These are phyloP conservation scores for Catocala sponsa DNA, from an alignment of 2,888 invertebrate genomes.

Conservation along the genomic window DNA sequence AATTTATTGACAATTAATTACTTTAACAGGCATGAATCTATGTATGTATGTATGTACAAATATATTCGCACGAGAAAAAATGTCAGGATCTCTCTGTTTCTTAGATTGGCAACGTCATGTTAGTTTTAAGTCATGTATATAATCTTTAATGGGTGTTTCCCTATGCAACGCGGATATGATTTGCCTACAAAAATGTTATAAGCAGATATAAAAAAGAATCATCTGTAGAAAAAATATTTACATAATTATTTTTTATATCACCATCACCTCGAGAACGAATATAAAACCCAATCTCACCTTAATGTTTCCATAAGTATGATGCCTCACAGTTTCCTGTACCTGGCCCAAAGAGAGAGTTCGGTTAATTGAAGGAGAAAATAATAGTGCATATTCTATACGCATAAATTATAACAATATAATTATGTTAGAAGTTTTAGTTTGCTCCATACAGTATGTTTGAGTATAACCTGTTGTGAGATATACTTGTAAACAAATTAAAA, in stretches of 20 bases:
- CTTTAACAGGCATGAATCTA: too few relatives aligned
- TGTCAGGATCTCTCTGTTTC: too few relatives aligned
- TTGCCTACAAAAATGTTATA: too few relatives aligned
- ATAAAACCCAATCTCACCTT: constrained; percentile 88
- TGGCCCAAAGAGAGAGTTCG: constrained; percentile 87
- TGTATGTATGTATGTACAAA: too few relatives aligned
- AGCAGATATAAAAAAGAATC: neutral
- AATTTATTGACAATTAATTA: too few relatives aligned
- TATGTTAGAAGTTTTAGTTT: constrained; percentile 46
- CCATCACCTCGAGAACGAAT: constrained; percentile 62
- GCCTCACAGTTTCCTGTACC: constrained; percentile 91
- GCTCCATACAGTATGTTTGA: constrained; percentile 25
- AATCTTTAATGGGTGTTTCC: too few relatives aligned
- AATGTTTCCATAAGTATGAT: constrained; percentile 91
- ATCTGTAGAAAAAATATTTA: constrained; percentile 5
- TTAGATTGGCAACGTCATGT: too few relatives aligned
- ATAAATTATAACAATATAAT: constrained; percentile 40
- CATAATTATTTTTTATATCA: constrained; percentile 16
- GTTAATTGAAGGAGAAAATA: constrained; percentile 80
- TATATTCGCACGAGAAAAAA: too few relatives aligned
- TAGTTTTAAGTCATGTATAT: too few relatives aligned
- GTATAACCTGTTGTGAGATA: neutral
- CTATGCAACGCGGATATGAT: too few relatives aligned
- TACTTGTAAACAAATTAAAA: neutral
- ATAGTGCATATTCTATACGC: constrained; percentile 59